Percentiles rank a stretch among this genome's conserved stretches.
phyloP scores from a whole-genome alignment of 2,888 invertebrate genomes.

The Opisthograptis luteolata region DNA sequence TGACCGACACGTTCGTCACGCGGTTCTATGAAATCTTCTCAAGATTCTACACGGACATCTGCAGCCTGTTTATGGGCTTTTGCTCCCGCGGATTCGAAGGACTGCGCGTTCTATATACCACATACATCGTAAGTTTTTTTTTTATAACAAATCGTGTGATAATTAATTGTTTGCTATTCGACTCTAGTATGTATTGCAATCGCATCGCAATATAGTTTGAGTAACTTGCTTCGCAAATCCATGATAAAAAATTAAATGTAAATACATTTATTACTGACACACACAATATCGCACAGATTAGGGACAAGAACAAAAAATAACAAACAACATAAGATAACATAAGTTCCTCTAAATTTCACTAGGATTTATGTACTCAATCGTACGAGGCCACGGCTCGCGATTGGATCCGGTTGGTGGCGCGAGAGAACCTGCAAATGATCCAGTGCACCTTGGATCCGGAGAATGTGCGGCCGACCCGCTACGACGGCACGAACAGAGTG shows the following conservation, averaged over 20 bases:
- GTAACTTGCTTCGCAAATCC: too few species aligned
- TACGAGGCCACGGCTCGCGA: slow-evolving; percentile 10
- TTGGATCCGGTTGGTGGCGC: slow-evolving; percentile 27
- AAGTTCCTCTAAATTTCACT: too few species aligned
- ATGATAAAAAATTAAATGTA: too few species aligned
- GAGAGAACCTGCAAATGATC: slow-evolving; percentile 19
- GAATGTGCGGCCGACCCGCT: not conserved
- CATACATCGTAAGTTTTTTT: slow-evolving; percentile 21
- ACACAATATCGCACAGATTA: too few species aligned
- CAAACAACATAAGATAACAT: too few species aligned
- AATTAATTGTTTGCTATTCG: too few species aligned
- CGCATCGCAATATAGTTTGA: too few species aligned
- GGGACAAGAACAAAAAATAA: too few species aligned
- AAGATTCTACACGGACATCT: slow-evolving; percentile 58
- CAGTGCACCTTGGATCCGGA: not conserved
- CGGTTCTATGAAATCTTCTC: slow-evolving; percentile 58
- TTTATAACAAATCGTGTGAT: too few species aligned
- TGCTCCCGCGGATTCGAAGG: slow-evolving; percentile 52
- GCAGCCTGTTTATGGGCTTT: slow-evolving; percentile 52
- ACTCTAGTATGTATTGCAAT: too few species aligned
- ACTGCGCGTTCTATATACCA: not conserved
- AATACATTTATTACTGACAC: too few species aligned
- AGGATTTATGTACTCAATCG: too few species aligned
- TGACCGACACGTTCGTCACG: slow-evolving; percentile 43
- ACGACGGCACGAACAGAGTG: not conserved